Conservation (phyloP, 2,888 invertebrate species). For the Perizoma affinitatum region DNA sequence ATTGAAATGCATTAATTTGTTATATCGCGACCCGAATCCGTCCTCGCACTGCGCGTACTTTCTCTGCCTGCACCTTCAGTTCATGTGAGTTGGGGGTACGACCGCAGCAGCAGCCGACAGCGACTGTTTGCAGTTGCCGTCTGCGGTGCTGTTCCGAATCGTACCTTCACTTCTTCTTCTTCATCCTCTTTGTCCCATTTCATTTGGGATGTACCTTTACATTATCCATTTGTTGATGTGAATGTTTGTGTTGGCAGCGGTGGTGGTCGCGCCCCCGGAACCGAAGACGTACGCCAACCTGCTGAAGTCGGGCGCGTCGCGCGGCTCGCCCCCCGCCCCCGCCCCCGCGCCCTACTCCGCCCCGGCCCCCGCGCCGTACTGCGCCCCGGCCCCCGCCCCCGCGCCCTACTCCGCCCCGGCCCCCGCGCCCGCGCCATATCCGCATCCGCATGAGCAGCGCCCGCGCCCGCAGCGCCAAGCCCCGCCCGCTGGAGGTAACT, state of each 20-base stretch:
- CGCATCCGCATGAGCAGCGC: constrained; percentile 29
- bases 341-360: constrained; percentile 33
- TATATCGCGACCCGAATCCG: no score
- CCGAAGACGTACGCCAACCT: constrained; percentile 95
- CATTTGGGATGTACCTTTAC: no score
- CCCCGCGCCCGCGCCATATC: constrained; percentile 44
- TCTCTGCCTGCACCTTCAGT: no score
- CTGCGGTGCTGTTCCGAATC: no score
- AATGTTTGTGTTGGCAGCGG: constrained; percentile 13
- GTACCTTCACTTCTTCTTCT: no score
- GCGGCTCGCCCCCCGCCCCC: constrained; percentile 43
- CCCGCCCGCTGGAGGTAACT: neutral
- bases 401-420: constrained; percentile 36
- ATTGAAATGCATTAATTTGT: no score
- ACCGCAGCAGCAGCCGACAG: no score
- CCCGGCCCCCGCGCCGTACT: constrained; percentile 49
- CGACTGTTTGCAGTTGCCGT: no score
- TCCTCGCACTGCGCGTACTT: no score
- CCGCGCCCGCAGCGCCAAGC: constrained; percentile 39
- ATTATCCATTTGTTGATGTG: no score
- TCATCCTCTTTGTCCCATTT: no score
- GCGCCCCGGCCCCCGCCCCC: constrained; percentile 34
- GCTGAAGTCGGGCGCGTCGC: constrained; percentile 85
- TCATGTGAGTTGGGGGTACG: no score
- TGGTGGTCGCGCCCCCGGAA: constrained; percentile 77